phyloP scores from a whole-genome alignment of 2,113 vertebrate species.

The Phycodurus eques region DNA sequence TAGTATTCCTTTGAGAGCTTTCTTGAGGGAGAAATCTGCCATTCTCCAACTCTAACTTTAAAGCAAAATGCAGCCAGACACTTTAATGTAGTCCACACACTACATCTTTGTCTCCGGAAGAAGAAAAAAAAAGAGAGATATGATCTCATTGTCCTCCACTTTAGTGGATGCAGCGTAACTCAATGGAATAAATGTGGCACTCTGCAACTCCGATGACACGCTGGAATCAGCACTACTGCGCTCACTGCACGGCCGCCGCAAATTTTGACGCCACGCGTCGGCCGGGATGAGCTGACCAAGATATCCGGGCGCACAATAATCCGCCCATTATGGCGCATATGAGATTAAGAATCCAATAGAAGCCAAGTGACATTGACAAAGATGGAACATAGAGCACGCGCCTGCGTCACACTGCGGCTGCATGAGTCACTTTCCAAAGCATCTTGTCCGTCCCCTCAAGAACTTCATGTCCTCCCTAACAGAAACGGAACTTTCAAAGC shows the following conservation, averaged over 20 bases:
- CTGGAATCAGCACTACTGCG: slow-evolving; percentile 6
- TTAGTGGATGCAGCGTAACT: slow-evolving; percentile 9
- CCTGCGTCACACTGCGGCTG: slow-evolving; percentile 8
- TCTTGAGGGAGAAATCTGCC: not conserved
- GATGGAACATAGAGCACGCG: not conserved
- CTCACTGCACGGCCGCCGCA: not conserved
- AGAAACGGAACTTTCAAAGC: not conserved
- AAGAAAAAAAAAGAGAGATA: not conserved
- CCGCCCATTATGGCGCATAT: slow-evolving; percentile 7
- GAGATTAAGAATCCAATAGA: slow-evolving; percentile 9
- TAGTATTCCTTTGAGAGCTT: not conserved
- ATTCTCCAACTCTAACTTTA: not conserved
- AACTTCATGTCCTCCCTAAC: not conserved
- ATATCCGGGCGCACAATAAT: slow-evolving; percentile 2
- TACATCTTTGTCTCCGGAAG: not conserved
- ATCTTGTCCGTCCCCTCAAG: not conserved
- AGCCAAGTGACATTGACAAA: slow-evolving; percentile 12
- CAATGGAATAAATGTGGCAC: slow-evolving; percentile 6
- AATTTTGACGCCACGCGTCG: not conserved
- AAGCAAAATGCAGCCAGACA: slow-evolving; percentile 3
- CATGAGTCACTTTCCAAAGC: slow-evolving; percentile 6
- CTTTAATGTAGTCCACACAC: not conserved
- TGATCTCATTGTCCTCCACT: slow-evolving; percentile 12
- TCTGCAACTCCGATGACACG: slow-evolving; percentile 3
- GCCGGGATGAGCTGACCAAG: slow-evolving; percentile 7